A percentile compares a stretch with the other conserved stretches of the same genome.
Conservation (phyloP, 2,797 vertebrate species). For the Xerus rutilus region DNA sequence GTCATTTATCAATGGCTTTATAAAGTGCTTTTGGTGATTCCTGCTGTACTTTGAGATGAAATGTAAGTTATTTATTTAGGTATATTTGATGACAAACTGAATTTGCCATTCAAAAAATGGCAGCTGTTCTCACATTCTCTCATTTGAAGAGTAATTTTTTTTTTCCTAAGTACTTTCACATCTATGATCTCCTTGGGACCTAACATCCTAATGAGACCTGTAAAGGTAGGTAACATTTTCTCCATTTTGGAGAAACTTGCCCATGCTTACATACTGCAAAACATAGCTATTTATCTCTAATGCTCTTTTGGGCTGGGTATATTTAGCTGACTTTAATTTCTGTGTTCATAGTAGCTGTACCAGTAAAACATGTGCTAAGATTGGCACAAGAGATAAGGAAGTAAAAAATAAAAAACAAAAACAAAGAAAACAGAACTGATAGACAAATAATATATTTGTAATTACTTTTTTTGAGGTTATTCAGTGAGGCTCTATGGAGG, state of each 20-base stretch:
- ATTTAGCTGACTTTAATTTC: constrained; percentile 2
- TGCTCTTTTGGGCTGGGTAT: neutral
- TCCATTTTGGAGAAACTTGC: neutral
- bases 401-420: constrained; percentile 5
- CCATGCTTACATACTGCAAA: neutral
- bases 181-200: constrained; percentile 2
- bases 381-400: neutral
- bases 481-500: constrained; percentile 56
- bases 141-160: constrained; percentile 31
- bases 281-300: neutral
- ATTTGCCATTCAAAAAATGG: neutral
- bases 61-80: neutral
- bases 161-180: constrained; percentile 18
- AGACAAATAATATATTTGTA: constrained; percentile 52
- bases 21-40: neutral
- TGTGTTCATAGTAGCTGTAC: neutral
- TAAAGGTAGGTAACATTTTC: neutral
- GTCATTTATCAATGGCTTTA: neutral
- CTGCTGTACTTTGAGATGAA: neutral
- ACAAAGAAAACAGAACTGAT: neutral
- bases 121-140: neutral
- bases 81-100: neutral
- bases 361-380: constrained; percentile 29
- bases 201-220: neutral
- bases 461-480: constrained; percentile 60